Evolutionary conservation across 1,140 invertebrate species (phyloP), one percentile per base, ranked within the genome.

Genomic region (Aphis craccivora): DNA sequence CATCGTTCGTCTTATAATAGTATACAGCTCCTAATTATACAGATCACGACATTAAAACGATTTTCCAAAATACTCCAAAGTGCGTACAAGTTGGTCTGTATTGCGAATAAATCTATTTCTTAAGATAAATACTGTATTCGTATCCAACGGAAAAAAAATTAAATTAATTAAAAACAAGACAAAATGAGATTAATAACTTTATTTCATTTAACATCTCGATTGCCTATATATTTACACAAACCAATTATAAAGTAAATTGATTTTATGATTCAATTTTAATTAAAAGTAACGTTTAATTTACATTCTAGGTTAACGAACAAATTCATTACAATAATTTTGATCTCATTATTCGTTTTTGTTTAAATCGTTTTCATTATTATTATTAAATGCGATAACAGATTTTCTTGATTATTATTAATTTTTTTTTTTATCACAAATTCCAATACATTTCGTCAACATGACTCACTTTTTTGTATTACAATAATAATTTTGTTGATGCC

Each of bases 231-330:
- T 84, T 25, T 84, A 43, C 40, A 40, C 35, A 84, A 84, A 84
- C 83, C 23, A 84, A 84, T 84, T 84, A 84, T n/a, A 76, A n/a
- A 84, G 11, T 84, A 84, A 84, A 84, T 84, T 84, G 83, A 84
- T 84, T 84, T 84, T 83, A 83, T 83, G n/a, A 37, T 83, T 83
- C 37, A 37, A 83, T 83, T 83, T 84, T 84, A 84, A 84, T 84
- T 25, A 30, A 84, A 37, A 84, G 23, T 84, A 40, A 84, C 40
- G 22, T 40, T 40, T 84, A 40, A 84, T 43, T 84, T 84, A 84
- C 18, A 43, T 84, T 84, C 40, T 40, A 40, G 37, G n/a, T 76
- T 84, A 84, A 84, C 37, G 22, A 84, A 84, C 22, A 84, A 84
- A 84, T 84, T 84, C 23, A 84, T 84, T 40, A 43, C 40, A 25